phyloP scores from a whole-genome alignment of 2,797 vertebrate species.

The Bucorvus abyssinicus region DNA sequence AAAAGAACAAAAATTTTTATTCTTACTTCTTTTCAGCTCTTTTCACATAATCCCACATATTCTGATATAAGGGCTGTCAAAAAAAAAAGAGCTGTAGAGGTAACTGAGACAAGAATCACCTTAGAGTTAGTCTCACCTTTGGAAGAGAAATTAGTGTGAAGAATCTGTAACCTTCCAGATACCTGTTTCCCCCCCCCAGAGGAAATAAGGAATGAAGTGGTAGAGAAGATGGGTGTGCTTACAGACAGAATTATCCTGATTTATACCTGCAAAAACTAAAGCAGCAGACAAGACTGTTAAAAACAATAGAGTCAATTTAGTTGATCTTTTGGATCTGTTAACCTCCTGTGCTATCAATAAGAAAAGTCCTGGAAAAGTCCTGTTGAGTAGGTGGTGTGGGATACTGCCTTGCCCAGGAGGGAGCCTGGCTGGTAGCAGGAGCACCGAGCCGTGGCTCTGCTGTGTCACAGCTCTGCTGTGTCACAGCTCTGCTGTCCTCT shows the following conservation, averaged over 20 bases:
- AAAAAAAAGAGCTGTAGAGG: neutral
- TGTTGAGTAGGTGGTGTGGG: neutral
- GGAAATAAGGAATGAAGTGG: neutral
- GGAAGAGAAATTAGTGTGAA: neutral
- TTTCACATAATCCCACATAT: neutral
- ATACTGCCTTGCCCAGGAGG: neutral
- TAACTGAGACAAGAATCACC: neutral
- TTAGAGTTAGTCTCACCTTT: neutral
- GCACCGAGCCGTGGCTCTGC: neutral
- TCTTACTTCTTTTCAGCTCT: neutral
- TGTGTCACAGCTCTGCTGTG: neutral
- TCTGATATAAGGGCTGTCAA: neutral
- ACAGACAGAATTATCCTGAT: neutral
- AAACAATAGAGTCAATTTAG: neutral
- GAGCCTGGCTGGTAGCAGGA: neutral
- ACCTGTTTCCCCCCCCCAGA: neutral
- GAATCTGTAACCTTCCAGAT: neutral
- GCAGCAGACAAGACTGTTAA: neutral
- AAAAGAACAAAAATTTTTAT: neutral
- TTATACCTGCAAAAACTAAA: neutral
- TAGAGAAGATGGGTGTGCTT: neutral
- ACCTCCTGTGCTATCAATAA: neutral
- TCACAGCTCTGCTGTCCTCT: neutral
- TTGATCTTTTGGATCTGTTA: neutral
- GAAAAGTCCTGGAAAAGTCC: neutral